These are phyloP conservation scores for Lepus townsendii DNA, from an alignment of 2,797 vertebrate species.

Conservation along the genomic window DNA sequence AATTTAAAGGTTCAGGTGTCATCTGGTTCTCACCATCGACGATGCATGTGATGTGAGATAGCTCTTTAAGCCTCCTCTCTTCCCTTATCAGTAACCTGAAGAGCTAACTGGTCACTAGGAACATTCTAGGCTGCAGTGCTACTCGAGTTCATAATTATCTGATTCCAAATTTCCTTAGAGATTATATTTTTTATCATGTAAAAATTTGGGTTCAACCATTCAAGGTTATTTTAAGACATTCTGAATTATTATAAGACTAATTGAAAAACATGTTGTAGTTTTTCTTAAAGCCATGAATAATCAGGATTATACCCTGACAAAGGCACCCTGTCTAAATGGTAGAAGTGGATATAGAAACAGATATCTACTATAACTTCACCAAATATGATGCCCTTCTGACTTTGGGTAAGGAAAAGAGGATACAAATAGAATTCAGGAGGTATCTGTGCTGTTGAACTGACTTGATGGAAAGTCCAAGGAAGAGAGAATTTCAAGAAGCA, in stretches of 20 bases:
- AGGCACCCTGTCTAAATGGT: background rate
- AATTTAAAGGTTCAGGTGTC: background rate
- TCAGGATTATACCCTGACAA: background rate
- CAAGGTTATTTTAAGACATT: background rate
- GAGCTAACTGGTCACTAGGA: background rate
- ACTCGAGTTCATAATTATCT: background rate
- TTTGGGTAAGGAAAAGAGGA: background rate
- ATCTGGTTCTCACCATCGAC: background rate
- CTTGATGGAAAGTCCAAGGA: background rate
- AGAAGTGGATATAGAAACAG: background rate
- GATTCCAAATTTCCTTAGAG: background rate
- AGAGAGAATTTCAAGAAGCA: background rate
- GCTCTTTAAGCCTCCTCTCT: background rate
- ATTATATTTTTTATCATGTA: background rate
- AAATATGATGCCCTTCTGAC: background rate
- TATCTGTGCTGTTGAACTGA: background rate
- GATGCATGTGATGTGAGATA: rapidly evolving
- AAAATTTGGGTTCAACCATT: background rate
- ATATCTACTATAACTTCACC: background rate
- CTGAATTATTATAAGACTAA: background rate
- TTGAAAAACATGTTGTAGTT: background rate
- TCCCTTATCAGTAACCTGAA: background rate
- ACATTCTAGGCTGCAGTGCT: background rate
- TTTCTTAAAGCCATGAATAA: background rate
- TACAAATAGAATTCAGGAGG: background rate